Evolutionary conservation across 2,888 invertebrate species (phyloP).

Genomic region (Allygus modestus): DNA sequence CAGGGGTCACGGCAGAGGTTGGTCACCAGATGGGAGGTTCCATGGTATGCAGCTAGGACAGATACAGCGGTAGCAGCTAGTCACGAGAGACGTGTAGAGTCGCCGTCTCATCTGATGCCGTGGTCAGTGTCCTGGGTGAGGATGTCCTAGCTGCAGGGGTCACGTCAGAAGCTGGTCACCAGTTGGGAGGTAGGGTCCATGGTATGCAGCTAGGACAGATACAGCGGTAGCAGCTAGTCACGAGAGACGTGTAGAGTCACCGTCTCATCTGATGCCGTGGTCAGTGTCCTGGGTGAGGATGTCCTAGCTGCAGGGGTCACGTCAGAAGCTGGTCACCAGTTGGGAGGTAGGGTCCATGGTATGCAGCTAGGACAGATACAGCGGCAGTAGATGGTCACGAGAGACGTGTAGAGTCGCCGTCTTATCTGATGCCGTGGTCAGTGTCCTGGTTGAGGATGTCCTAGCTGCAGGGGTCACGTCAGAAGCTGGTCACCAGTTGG

Average conservation of each 20-base stretch:
- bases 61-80: background rate
- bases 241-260: background rate
- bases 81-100: background rate
- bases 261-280: constrained; percentile 9
- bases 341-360: background rate
- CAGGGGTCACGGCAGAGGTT: constrained; percentile 18
- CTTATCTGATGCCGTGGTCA: background rate
- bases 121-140: constrained; percentile 9
- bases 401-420: background rate
- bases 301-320: constrained; percentile 1
- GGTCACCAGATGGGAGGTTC: background rate
- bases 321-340: background rate
- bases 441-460: constrained; percentile 5
- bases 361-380: background rate
- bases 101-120: background rate
- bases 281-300: constrained; percentile 28
- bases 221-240: background rate
- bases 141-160: background rate
- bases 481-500: background rate
- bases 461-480: background rate
- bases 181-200: background rate
- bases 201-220: background rate
- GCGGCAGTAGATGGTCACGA: background rate
- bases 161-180: background rate
- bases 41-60: background rate